These are phyloP conservation scores for Taenioides sp. DNA, from an alignment of 2,797 vertebrate species.

Conservation along the genomic window DNA sequence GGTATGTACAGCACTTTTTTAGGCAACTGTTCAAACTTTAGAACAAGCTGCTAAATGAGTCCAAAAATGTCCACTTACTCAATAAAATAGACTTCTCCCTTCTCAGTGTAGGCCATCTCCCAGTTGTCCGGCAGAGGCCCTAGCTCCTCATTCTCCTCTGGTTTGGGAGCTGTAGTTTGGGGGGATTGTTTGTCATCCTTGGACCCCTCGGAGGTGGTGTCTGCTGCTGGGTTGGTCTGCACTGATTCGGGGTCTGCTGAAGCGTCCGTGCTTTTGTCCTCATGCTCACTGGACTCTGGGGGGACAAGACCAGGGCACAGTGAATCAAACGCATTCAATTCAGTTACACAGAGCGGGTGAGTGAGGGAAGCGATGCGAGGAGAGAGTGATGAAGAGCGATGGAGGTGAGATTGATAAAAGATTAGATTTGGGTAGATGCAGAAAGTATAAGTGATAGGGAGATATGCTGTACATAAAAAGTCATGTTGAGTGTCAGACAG, in stretches of 20 bases:
- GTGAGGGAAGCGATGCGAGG: constrained; percentile 31
- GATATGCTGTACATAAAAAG: constrained; percentile 43
- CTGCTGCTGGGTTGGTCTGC: constrained; percentile 69
- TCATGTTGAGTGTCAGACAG: constrained; percentile 30
- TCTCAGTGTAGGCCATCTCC: constrained; percentile 99
- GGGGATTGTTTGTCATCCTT: constrained; percentile 82
- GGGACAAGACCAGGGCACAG: constrained; percentile 28
- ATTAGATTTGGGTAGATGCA: constrained; percentile 10
- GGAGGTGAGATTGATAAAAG: constrained; percentile 35
- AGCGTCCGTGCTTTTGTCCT: constrained; percentile 90
- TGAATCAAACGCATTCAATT: constrained; percentile 42
- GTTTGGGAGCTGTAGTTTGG: constrained; percentile 72
- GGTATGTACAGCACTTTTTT: neutral
- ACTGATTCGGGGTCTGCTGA: constrained; percentile 80
- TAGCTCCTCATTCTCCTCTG: constrained; percentile 88
- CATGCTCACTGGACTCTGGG: constrained; percentile 94
- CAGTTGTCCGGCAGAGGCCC: constrained; percentile 96
- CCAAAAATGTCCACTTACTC: constrained; percentile 84
- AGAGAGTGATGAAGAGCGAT: constrained; percentile 28
- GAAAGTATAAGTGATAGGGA: constrained; percentile 17
- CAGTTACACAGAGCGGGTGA: constrained; percentile 5
- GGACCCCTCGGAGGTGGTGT: constrained; percentile 78
- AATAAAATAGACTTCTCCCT: constrained; percentile 99
- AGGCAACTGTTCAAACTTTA: neutral
- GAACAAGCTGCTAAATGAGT: neutral